phyloP scores from a whole-genome alignment of 2,113 vertebrate species.

The Xyliphius kryptos region DNA sequence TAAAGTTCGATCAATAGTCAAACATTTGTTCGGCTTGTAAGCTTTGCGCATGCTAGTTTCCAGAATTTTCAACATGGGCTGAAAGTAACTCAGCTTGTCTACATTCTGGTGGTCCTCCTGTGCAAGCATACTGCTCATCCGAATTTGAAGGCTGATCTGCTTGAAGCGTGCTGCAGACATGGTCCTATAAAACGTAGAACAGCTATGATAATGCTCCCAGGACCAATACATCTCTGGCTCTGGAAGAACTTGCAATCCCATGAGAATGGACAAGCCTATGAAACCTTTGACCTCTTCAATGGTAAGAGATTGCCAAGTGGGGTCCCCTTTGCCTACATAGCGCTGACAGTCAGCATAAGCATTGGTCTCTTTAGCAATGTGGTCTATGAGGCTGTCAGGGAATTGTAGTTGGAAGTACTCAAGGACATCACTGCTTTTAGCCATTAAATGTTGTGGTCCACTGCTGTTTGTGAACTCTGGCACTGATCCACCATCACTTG shows the following conservation, averaged over 20 bases:
- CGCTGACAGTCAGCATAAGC: slow-evolving; percentile 45
- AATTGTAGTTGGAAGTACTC: slow-evolving; percentile 68
- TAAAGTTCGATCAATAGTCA: slow-evolving; percentile 59
- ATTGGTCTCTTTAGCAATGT: slow-evolving; percentile 63
- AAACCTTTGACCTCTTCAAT: slow-evolving; percentile 59
- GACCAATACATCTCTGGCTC: slow-evolving; percentile 63
- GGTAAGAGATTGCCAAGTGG: slow-evolving; percentile 54
- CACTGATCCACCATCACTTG: slow-evolving; percentile 28
- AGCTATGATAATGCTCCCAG: slow-evolving; percentile 54
- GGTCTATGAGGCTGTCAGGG: slow-evolving; percentile 48
- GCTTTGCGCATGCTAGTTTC: slow-evolving; percentile 52
- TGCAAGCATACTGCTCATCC: slow-evolving; percentile 54
- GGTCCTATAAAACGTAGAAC: slow-evolving; percentile 55
- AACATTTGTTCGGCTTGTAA: slow-evolving; percentile 59
- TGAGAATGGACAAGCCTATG: slow-evolving; percentile 62
- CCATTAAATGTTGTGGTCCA: slow-evolving; percentile 52
- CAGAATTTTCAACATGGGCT: slow-evolving; percentile 55
- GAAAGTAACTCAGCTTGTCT: slow-evolving; percentile 56
- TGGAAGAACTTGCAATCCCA: slow-evolving; percentile 59
- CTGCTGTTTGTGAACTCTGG: slow-evolving; percentile 42
- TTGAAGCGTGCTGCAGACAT: slow-evolving; percentile 62
- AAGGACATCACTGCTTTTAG: slow-evolving; percentile 55
- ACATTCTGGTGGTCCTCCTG: slow-evolving; percentile 4
- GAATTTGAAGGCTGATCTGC: slow-evolving; percentile 56
- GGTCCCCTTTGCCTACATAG: slow-evolving; percentile 25